A percentile compares a stretch with the other conserved stretches of the same genome.
phyloP scores from a whole-genome alignment of 2,113 vertebrate genomes.

The Pungitius pungitius region DNA sequence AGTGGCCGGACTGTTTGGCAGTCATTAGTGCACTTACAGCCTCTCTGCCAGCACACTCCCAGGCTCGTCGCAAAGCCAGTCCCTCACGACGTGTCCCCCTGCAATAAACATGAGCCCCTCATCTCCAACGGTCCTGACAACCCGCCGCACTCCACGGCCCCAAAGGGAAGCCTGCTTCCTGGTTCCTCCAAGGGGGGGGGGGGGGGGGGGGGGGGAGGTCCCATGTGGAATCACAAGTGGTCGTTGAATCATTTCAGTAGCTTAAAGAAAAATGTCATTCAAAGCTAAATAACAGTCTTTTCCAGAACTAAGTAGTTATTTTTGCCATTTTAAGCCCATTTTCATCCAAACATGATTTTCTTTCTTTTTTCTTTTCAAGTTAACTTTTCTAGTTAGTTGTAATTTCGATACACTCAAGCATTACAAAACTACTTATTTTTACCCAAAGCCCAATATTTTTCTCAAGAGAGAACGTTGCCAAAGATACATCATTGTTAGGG shows the following conservation, averaged over 20 bases:
- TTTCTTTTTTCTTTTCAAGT: too few relatives aligned
- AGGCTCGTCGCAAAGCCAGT: conserved; percentile 59
- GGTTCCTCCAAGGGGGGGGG: conserved; percentile 10
- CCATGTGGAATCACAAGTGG: background rate
- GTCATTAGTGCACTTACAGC: conserved; percentile 79
- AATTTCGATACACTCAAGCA: background rate
- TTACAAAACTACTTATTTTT: background rate
- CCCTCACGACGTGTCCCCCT: conserved; percentile 64
- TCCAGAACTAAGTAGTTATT: background rate
- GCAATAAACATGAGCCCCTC: conserved; percentile 77
- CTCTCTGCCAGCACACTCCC: conserved; percentile 53
- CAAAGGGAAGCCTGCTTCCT: background rate
- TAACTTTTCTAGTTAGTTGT: background rate
- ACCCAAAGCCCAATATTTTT: background rate
- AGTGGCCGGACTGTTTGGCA: conserved; percentile 64
- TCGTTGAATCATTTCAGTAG: background rate
- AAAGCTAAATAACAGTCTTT: background rate
- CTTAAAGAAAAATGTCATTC: too few relatives aligned
- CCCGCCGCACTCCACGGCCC: background rate
- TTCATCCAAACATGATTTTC: too few relatives aligned
- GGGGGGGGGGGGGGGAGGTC: too few relatives aligned
- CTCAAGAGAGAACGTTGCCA: background rate
- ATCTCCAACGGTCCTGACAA: conserved; percentile 24
- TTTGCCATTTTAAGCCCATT: too few relatives aligned
- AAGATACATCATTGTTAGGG: background rate